phyloP scores from a whole-genome alignment of 2,797 vertebrate species.

The Remorina albescens region DNA sequence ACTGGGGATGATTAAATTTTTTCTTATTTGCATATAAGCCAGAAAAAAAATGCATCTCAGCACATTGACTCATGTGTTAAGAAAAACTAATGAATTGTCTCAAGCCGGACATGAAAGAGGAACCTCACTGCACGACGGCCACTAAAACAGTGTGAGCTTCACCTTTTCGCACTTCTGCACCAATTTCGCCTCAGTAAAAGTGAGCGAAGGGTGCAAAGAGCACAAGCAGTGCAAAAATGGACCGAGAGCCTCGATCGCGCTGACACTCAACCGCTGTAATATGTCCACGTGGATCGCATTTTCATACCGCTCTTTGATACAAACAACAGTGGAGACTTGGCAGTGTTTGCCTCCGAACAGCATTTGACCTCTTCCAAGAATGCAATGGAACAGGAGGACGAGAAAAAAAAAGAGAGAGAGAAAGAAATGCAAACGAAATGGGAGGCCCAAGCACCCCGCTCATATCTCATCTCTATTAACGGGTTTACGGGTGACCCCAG shows the following conservation, averaged over 20 bases:
- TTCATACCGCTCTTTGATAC: conserved; percentile 54
- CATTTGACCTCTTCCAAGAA: conserved; percentile 85
- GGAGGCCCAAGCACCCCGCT: conserved; percentile 85
- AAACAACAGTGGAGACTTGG: conserved; percentile 53
- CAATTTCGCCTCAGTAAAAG: conserved; percentile 32
- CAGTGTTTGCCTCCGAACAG: conserved; percentile 70
- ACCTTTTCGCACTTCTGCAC: conserved; percentile 64
- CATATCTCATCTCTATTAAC: conserved; percentile 92
- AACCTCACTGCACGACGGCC: conserved; percentile 51
- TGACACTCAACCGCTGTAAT: conserved; percentile 40
- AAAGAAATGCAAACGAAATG: conserved; percentile 84
- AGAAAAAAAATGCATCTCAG: not conserved
- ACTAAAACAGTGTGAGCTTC: conserved; percentile 78
- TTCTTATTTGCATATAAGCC: not conserved
- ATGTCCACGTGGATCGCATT: conserved; percentile 47
- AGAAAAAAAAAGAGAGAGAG: conserved; percentile 45
- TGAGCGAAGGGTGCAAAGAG: conserved; percentile 15
- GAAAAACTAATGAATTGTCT: conserved; percentile 54
- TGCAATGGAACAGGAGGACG: conserved; percentile 72
- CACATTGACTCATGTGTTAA: conserved; percentile 31
- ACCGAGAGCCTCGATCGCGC: conserved; percentile 26
- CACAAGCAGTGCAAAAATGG: conserved; percentile 4
- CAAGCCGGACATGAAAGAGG: conserved; percentile 59
- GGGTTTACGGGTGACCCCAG: conserved; percentile 89
- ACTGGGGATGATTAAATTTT: not conserved